Percentiles rank a stretch among this genome's conserved stretches.
These are phyloP conservation scores for Cyrtodaria siliqua DNA, from an alignment of 2,888 invertebrate species.

Conservation along the genomic window DNA sequence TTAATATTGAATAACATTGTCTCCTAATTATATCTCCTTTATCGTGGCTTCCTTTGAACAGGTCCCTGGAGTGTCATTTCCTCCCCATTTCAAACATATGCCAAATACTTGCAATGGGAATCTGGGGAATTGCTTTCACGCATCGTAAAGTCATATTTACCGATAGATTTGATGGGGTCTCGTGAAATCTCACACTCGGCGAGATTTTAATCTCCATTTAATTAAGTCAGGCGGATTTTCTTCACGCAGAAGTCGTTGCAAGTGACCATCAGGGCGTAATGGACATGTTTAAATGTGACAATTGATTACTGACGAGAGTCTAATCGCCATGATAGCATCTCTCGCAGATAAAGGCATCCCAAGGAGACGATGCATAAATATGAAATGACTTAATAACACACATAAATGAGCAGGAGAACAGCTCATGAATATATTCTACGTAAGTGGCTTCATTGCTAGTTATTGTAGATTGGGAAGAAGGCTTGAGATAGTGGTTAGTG, in stretches of 20 bases:
- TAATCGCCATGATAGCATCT: slow-evolving; percentile 8
- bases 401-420: no score
- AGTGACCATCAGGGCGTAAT: slow-evolving; percentile 45
- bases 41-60: slow-evolving; percentile 46
- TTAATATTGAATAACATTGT: slow-evolving; percentile 52
- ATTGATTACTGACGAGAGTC: slow-evolving; percentile 27
- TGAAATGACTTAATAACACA: no score
- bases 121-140: slow-evolving; percentile 49
- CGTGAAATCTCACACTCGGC: slow-evolving; percentile 62
- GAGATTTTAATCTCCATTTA: slow-evolving; percentile 66
- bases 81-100: slow-evolving; percentile 59
- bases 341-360: no score
- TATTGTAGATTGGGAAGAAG: no score
- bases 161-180: slow-evolving; percentile 67
- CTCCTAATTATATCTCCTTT: slow-evolving; percentile 46
- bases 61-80: slow-evolving; percentile 44
- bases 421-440: no score
- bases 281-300: slow-evolving; percentile 59
- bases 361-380: no score
- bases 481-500: no score
- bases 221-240: slow-evolving; percentile 58
- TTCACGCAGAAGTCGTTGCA: slow-evolving; percentile 45
- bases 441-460: no score
- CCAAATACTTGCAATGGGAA: slow-evolving; percentile 38
- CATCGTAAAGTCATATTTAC: slow-evolving; percentile 66